Base-by-base conservation (phyloP, 2,797 vertebrate species). In the Sebastes hubbsi region DNA sequence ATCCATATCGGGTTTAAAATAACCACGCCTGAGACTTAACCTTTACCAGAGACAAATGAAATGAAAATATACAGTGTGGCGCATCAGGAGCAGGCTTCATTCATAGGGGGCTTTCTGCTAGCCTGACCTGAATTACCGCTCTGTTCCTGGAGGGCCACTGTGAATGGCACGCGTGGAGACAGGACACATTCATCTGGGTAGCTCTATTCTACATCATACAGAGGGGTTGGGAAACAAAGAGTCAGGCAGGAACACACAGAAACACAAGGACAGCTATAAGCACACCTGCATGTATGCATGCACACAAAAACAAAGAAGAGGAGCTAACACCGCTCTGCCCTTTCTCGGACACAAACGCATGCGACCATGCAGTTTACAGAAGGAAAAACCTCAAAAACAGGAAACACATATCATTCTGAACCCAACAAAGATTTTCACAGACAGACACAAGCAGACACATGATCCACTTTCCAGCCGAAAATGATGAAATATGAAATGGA, bases 1-100 rank as follows among this genome's bases (percentile, higher is more conserved):
- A 95, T 96, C 95, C 94, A 96, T 96, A 95, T 95, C 88, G 87
- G 93, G 94, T 96, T 96, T 96, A 96, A 96, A 96, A 96, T 96
- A 96, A 95, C 95, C 95, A 95, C 95, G 89, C 95, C 92, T 91
- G 95, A 96, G 95, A 96, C 94, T 95, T 96, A 95, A 96, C 95
- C 95, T 96, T 96, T 96, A 95, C 91, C 93, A 94, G 94, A 96
- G 95, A 96, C 94, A 95, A 96, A 95, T 95, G 94, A 95, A 95
- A 94, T 94, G 91, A 95, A 95, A 95, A 93, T 94, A 94, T 94
- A 94, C 93, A 91, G 90, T 88, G 90, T 92, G 88, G 91, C 90
- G 90, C 92, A 93, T 95, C 94, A 91, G 93, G 91, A 94, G 92
- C 93, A 89, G 95, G 89, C 88, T 95, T 95, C 94, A 93, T 96